phyloP scores from a whole-genome alignment of 2,113 vertebrate species.

The Mobula hypostoma region DNA sequence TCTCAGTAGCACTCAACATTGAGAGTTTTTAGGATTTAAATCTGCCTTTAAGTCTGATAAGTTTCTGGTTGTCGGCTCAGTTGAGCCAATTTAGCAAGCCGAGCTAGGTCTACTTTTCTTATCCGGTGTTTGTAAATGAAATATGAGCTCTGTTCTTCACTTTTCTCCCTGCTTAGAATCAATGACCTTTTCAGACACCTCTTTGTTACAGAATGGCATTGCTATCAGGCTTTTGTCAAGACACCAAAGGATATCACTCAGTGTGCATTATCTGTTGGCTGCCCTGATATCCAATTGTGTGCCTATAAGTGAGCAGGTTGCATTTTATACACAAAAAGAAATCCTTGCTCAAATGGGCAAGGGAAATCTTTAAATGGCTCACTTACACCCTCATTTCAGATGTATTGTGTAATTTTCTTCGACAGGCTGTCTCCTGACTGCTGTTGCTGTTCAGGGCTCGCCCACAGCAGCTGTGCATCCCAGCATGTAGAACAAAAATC shows the following conservation, averaged over 20 bases:
- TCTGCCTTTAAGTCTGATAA: not conserved
- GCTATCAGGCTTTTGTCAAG: not conserved
- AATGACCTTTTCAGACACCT: not conserved
- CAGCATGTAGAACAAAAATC: not conserved
- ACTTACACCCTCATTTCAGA: not conserved
- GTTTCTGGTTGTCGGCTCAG: not conserved
- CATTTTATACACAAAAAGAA: not conserved
- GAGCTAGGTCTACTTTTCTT: not conserved
- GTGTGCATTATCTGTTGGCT: not conserved
- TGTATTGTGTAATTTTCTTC: not conserved
- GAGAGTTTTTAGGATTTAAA: not conserved
- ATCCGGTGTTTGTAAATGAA: constrained; percentile 7
- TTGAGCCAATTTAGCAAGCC: not conserved
- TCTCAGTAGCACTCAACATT: not conserved
- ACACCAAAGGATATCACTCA: not conserved
- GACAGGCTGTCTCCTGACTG: not conserved
- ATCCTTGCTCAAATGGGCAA: not conserved
- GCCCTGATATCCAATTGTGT: not conserved
- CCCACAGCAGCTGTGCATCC: not conserved
- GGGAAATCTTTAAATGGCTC: not conserved
- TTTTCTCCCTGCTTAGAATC: not conserved
- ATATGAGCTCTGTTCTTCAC: not conserved
- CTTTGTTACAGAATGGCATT: not conserved
- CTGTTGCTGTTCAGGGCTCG: not conserved
- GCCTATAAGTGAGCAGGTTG: not conserved